Evolutionary conservation across 2,113 vertebrate species (phyloP).

Genomic region (Rhinoptilus africanus): DNA sequence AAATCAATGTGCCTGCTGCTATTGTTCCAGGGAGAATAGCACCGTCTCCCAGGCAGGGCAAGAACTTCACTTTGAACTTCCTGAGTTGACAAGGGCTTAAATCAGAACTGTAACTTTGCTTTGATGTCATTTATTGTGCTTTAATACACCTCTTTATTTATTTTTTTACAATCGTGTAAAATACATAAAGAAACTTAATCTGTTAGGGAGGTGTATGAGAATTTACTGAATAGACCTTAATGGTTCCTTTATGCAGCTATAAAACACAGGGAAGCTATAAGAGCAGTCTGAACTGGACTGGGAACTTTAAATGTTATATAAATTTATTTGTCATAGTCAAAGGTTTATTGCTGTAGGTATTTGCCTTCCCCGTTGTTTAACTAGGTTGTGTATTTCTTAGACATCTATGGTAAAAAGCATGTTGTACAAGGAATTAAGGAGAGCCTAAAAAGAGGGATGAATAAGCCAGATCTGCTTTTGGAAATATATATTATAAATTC

Average conservation of each 20-base stretch:
- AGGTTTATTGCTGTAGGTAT: constrained; percentile 44
- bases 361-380: constrained; percentile 39
- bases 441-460: background rate
- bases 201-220: constrained; percentile 14
- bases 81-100: constrained; percentile 54
- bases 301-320: constrained; percentile 21
- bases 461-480: background rate
- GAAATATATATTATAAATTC: background rate
- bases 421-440: background rate
- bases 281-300: background rate
- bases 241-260: constrained; percentile 41
- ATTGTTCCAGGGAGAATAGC: constrained; percentile 6
- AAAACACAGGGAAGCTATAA: constrained; percentile 44
- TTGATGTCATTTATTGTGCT: constrained; percentile 50
- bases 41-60: background rate
- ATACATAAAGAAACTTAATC: constrained; percentile 43
- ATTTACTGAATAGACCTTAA: constrained; percentile 30
- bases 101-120: constrained; percentile 13
- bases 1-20: background rate
- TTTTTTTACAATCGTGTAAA: constrained; percentile 52
- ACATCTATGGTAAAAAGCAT: background rate
- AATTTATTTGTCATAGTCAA: constrained; percentile 34
- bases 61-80: constrained; percentile 43
- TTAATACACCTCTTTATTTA: constrained; percentile 38
- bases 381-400: constrained; percentile 18